Percentiles rank a stretch among this genome's conserved stretches.
Conservation (phyloP, 2,888 invertebrate species). For the Congeria kusceri region DNA sequence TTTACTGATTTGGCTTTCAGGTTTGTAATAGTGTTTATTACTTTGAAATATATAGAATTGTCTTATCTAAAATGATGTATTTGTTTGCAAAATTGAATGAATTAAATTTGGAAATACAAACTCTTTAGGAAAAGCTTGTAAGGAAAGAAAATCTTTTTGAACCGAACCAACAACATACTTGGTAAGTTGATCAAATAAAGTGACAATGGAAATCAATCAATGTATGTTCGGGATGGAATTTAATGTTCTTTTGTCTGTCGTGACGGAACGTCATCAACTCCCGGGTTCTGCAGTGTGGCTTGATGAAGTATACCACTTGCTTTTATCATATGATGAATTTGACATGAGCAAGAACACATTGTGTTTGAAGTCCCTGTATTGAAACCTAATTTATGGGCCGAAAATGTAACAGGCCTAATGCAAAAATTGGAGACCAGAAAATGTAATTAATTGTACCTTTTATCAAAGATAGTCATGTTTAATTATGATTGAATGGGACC, state of each 20-base stretch:
- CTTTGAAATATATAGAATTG: no score
- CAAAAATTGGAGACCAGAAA: conserved; percentile 30
- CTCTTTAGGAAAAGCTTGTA: no score
- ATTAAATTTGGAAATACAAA: no score
- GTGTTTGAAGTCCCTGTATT: conserved; percentile 54
- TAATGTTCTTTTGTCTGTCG: conserved; percentile 31
- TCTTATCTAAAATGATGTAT: no score
- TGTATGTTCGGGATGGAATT: conserved; percentile 20
- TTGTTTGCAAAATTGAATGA: no score
- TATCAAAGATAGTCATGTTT: conserved; percentile 54
- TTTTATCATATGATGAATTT: conserved; percentile 61
- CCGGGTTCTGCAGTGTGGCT: conserved; percentile 25
- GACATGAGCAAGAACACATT: conserved; percentile 17
- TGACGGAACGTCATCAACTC: conserved; percentile 33
- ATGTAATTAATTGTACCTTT: conserved; percentile 44
- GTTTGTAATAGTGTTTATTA: no score
- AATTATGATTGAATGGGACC: conserved; percentile 44
- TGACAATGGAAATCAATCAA: conserved; percentile 20
- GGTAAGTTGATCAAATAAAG: neutral
- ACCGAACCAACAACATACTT: no score
- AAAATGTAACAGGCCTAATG: conserved; percentile 15
- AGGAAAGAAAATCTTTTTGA: no score
- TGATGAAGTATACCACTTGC: conserved; percentile 47
- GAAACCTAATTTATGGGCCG: conserved; percentile 38
- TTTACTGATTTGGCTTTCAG: no score